These are phyloP conservation scores for Microplitis deprimator DNA, from an alignment of 2,888 invertebrate species.

Conservation along the genomic window DNA sequence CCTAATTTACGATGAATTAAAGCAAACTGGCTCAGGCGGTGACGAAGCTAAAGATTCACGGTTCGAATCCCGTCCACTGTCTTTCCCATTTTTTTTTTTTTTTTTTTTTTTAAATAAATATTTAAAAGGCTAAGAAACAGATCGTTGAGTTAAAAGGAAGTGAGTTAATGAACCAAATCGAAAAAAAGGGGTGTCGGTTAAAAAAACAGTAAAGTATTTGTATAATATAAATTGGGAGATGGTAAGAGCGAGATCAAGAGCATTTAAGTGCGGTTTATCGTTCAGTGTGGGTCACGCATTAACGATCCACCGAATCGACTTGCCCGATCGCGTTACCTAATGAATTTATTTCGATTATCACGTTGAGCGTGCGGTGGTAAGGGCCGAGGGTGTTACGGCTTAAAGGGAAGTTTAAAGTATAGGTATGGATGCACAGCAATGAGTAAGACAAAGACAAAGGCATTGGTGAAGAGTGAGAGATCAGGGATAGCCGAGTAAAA, in stretches of 20 bases:
- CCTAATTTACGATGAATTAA: not conserved
- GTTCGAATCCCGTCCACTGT: not conserved
- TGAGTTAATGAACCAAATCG: not conserved
- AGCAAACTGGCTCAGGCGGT: not conserved
- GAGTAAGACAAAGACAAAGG: slow-evolving; percentile 15
- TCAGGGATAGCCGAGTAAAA: slow-evolving; percentile 26
- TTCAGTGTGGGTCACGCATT: slow-evolving; percentile 44
- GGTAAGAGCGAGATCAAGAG: not conserved
- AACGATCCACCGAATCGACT: slow-evolving; percentile 51
- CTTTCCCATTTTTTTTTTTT: not conserved
- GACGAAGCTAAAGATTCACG: not conserved
- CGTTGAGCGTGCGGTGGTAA: slow-evolving; percentile 49
- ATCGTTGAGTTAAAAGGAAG: too few species aligned
- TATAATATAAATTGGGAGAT: slow-evolving; percentile 27
- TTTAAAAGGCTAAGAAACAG: too few species aligned
- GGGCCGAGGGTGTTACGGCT: not conserved
- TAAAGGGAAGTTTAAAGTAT: not conserved
- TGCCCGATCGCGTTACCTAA: slow-evolving; percentile 55
- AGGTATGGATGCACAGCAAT: not conserved
- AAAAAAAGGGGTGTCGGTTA: not conserved
- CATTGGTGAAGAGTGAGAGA: slow-evolving; percentile 19
- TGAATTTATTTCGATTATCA: slow-evolving; percentile 57
- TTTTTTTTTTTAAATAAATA: too few species aligned
- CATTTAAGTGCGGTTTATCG: slow-evolving; percentile 36
- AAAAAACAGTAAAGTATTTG: not conserved